Evolutionary conservation across 2,888 invertebrate genomes (phyloP), one percentile per base, ranked within the genome.

Genomic region (Syrista parreyssii): DNA sequence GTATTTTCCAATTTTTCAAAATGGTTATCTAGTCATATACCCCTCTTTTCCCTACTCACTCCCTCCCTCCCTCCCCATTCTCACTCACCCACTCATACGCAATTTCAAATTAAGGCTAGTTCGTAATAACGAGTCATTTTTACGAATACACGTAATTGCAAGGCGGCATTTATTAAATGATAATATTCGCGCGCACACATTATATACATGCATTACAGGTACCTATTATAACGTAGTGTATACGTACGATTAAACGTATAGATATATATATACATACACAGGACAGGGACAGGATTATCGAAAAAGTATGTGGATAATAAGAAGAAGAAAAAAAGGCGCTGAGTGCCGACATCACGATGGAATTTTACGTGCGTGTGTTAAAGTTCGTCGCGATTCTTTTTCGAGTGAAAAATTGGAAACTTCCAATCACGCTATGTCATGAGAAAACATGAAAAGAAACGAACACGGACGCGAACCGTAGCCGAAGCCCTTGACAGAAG

Each of bases 191-290:
- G 55, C 55, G 55, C 55, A 23, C 55, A 55, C 55, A 55, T 55
- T 23, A 55, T 23, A 55, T 55, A 23, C 55, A 55, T 55, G 9
- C 55, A 55, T 55, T 55, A 55, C 55, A 55, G 15, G 23, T 55
- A 55, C 23, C 33, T 71, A 71, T 31, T 71, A 71, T 71, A 71
- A 71, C 12, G 71, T 71, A 71, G 71, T 33, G 71, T 71, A 33
- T 32, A 31, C 33, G 33, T 71, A 32, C 31, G 33, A 71, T 31
- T 71, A 71, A 31, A 71, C 71, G 15, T 71, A 71, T 23, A 15
- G 12, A 71, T 71, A 30, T 71, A 71, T 33, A 71, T 31, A 71
- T 55, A 55, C 55, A 55, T 23, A 55, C 23, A 23, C 6, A 23
- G 23, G 55, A 55, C 55, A 55, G 55, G 23, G 23, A 55, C 9